Evolutionary conservation across 2,797 vertebrate genomes (phyloP).

Genomic region (Xyrichtys novacula): DNA sequence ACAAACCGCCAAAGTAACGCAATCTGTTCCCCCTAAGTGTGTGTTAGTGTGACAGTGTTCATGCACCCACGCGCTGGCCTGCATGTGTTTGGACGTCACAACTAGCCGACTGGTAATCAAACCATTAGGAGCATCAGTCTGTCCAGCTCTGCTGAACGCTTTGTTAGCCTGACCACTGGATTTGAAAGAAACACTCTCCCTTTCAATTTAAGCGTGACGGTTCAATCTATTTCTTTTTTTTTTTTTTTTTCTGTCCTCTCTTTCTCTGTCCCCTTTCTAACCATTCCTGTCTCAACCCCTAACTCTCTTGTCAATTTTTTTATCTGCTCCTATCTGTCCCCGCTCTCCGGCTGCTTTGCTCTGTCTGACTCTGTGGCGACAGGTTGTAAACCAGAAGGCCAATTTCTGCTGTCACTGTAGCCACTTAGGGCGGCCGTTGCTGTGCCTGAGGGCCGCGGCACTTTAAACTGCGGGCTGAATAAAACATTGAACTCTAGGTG

Average conservation of each 20-base stretch:
- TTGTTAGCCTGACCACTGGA: constrained; percentile 80
- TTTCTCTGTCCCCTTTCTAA: constrained; percentile 48
- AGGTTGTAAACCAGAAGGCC: constrained; percentile 98
- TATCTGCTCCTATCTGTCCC: constrained; percentile 32
- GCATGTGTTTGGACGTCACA: constrained; percentile 15
- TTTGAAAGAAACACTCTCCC: constrained; percentile 74
- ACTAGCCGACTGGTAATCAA: constrained; percentile 57
- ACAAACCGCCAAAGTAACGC: background rate
- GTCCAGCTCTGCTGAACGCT: constrained; percentile 62
- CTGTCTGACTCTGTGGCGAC: constrained; percentile 94
- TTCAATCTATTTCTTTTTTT: constrained; percentile 62
- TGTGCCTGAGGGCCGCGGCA: constrained; percentile 90
- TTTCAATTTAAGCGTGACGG: constrained; percentile 70
- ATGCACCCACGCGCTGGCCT: background rate
- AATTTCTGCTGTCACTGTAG: constrained; percentile 99
- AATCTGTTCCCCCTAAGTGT: constrained; percentile 9
- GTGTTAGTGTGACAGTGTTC: constrained; percentile 4
- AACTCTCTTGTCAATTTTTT: constrained; percentile 51
- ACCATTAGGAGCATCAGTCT: constrained; percentile 68
- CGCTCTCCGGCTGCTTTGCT: constrained; percentile 68
- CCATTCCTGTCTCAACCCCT: constrained; percentile 47
- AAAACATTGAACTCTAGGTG: constrained; percentile 96
- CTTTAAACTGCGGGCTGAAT: constrained; percentile 99
- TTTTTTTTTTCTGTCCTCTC: constrained; percentile 38
- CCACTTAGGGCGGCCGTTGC: constrained; percentile 98